Evolutionary conservation across 1,140 invertebrate genomes (phyloP).

Genomic region (Bombus sibiricus): DNA sequence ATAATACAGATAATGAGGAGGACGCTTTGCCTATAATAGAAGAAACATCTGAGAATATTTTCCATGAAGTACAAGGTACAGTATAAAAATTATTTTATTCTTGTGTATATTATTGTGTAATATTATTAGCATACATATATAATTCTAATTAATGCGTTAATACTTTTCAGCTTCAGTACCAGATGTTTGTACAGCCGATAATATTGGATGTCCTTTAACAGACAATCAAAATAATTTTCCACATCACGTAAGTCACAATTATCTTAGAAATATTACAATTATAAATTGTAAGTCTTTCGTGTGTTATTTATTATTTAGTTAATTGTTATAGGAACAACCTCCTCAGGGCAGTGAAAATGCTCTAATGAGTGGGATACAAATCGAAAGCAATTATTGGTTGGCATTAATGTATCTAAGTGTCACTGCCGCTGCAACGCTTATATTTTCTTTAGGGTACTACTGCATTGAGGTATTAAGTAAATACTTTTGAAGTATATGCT

Average conservation of each 20-base stretch:
- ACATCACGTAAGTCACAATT: conserved; percentile 49
- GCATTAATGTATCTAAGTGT: conserved; percentile 80
- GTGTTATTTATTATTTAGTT: conserved; percentile 23
- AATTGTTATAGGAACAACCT: conserved; percentile 54
- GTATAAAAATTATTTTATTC: background rate
- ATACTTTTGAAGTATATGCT: too few species aligned
- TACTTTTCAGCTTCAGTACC: conserved; percentile 22
- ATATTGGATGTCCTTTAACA: conserved; percentile 52
- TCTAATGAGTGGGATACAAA: conserved; percentile 54
- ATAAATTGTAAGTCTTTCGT: background rate
- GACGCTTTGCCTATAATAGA: background rate
- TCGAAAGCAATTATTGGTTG: conserved; percentile 73
- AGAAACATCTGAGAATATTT: background rate
- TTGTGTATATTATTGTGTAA: background rate
- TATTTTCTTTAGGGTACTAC: conserved; percentile 90
- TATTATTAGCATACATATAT: background rate
- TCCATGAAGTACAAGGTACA: conserved; percentile 56
- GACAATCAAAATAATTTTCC: conserved; percentile 11
- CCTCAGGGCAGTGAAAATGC: conserved; percentile 62
- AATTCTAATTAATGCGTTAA: conserved; percentile 8
- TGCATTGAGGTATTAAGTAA: conserved; percentile 84
- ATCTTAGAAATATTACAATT: background rate
- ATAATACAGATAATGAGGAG: conserved; percentile 2
- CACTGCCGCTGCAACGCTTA: conserved; percentile 86
- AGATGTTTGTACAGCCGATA: conserved; percentile 62